Evolutionary conservation across 2,888 invertebrate genomes (phyloP), one percentile per base, ranked within the genome.

Genomic region (Parelbella ahira): DNA sequence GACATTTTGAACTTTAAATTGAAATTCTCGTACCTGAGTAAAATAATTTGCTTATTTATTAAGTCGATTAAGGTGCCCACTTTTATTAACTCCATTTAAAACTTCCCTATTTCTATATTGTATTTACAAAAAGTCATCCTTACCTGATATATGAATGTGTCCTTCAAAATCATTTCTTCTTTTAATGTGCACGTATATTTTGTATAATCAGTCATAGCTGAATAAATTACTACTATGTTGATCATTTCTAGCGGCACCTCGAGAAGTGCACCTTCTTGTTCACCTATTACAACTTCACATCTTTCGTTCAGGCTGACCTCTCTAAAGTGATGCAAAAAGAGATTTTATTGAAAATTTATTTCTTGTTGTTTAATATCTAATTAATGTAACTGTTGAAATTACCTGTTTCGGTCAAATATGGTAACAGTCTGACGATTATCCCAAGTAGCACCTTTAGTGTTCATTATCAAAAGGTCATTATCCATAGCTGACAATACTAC

Each of bases 61-160:
- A n/a, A n/a, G n/a, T n/a, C n/a, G n/a, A n/a, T n/a, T n/a, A n/a
- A n/a, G n/a, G n/a, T n/a, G n/a, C n/a, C n/a, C n/a, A n/a, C n/a
- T n/a, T n/a, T n/a, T n/a, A n/a, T n/a, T n/a, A n/a, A n/a, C n/a
- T n/a, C n/a, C n/a, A n/a, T n/a, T n/a, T n/a, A n/a, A n/a, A n/a
- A n/a, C n/a, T n/a, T n/a, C n/a, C n/a, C n/a, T n/a, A n/a, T n/a
- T n/a, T n/a, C n/a, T n/a, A n/a, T n/a, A n/a, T n/a, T n/a, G n/a
- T n/a, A n/a, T n/a, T n/a, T n/a, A n/a, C n/a, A n/a, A n/a, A n/a
- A n/a, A n/a, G n/a, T n/a, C n/a, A n/a, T n/a, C n/a, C 68, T 27
- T 12, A 83, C 86, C 68, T 87, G 73, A 55, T 83, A 90, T 57
- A 91, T 87, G 49, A 89, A 88, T 0, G 91, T 91, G 49, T 91